These are phyloP conservation scores for Subanguina moxae DNA, from an alignment of 1,140 invertebrate genomes.

Conservation along the genomic window DNA sequence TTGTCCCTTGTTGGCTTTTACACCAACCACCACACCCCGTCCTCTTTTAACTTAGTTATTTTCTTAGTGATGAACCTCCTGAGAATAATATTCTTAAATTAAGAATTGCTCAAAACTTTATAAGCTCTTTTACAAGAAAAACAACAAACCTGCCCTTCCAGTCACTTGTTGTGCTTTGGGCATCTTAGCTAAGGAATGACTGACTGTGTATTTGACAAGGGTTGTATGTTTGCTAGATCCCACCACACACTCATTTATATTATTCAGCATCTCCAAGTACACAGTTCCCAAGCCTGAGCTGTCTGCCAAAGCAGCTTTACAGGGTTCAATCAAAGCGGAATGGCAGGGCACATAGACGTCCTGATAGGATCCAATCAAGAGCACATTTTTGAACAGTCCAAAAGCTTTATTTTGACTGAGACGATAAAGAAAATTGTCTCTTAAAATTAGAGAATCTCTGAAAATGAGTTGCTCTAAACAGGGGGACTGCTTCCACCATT, in stretches of 20 bases:
- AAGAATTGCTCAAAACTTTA: background rate
- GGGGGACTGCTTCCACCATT: constrained; percentile 39
- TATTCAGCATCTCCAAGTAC: constrained; percentile 29
- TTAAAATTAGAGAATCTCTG: constrained; percentile 10
- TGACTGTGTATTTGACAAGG: constrained; percentile 39
- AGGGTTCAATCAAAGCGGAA: constrained; percentile 40
- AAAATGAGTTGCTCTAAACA: constrained; percentile 31
- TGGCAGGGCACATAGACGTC: constrained; percentile 44
- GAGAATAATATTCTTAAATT: too few relatives aligned
- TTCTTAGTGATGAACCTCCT: too few relatives aligned
- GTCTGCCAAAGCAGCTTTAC: constrained; percentile 37
- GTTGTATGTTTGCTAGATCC: constrained; percentile 34
- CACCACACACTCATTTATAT: constrained; percentile 40
- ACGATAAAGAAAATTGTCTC: constrained; percentile 20
- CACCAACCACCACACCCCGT: too few relatives aligned
- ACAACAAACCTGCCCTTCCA: constrained; percentile 32
- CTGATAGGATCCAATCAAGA: constrained; percentile 32
- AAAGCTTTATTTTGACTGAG: background rate
- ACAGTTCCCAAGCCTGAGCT: constrained; percentile 11
- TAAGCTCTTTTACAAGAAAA: background rate
- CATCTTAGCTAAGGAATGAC: constrained; percentile 30
- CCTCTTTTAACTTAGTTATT: too few relatives aligned
- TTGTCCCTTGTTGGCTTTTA: too few relatives aligned
- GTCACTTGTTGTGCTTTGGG: constrained; percentile 35
- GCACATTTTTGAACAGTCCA: constrained; percentile 23